These are phyloP conservation scores for Itoplectis maculator DNA, from an alignment of 2,888 invertebrate species.

Conservation along the genomic window DNA sequence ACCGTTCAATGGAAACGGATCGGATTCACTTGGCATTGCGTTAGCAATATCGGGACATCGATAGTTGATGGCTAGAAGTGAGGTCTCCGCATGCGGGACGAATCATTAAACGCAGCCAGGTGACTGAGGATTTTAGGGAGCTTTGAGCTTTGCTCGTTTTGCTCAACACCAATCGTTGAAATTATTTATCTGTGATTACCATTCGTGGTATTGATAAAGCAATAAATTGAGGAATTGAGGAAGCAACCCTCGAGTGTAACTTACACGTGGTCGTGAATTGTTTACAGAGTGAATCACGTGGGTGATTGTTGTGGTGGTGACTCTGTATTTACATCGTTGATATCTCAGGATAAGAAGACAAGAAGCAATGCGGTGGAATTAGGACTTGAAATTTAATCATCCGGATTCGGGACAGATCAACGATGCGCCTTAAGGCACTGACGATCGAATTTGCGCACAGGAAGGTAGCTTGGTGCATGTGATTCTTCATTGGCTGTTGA, in stretches of 20 bases:
- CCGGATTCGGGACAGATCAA: constrained; percentile 17
- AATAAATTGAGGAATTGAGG: constrained; percentile 23
- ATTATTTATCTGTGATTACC: constrained; percentile 23
- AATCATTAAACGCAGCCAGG: constrained; percentile 39
- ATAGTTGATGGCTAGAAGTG: not conserved
- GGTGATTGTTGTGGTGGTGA: too few relatives aligned
- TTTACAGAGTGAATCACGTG: not conserved
- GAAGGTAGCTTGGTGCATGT: constrained; percentile 14
- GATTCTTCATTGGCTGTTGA: constrained; percentile 17
- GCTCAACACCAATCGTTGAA: constrained; percentile 18
- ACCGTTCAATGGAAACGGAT: not conserved
- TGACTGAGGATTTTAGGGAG: not conserved
- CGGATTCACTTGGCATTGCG: not conserved
- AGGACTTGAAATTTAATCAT: not conserved
- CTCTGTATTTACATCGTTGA: not conserved
- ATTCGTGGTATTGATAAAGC: constrained; percentile 7
- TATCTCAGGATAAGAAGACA: not conserved
- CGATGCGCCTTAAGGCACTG: constrained; percentile 15
- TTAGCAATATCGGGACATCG: not conserved
- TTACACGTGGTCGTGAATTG: not conserved
- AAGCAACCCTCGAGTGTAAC: constrained; percentile 67
- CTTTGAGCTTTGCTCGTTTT: not conserved
- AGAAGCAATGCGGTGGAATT: not conserved
- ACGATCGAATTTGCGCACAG: constrained; percentile 12
- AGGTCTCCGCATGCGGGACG: constrained; percentile 17